These are phyloP conservation scores for Pristionchus mayeri DNA, from an alignment of 2,888 invertebrate species.

Conservation along the genomic window DNA sequence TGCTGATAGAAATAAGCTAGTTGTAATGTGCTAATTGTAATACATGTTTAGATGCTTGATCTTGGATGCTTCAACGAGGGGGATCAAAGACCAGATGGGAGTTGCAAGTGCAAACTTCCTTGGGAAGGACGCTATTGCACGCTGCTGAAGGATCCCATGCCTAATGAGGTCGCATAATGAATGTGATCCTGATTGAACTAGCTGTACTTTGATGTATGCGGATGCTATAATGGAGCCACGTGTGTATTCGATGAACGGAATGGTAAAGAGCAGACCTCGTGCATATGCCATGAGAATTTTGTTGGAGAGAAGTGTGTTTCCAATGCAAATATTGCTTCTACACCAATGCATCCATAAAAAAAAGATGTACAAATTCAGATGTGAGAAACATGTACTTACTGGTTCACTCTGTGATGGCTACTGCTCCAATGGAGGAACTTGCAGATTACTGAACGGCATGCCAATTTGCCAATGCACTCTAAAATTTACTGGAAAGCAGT, in stretches of 20 bases:
- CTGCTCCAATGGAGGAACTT: conserved; percentile 17
- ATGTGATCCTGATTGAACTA: no score
- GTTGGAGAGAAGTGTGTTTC: no score
- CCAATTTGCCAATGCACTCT: neutral
- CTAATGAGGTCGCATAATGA: no score
- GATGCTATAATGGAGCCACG: neutral
- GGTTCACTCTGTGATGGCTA: neutral
- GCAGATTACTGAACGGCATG: neutral
- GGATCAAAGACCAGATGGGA: neutral
- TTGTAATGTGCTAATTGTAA: no score
- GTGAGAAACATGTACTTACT: no score
- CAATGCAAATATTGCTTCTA: no score
- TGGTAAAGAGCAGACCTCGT: neutral
- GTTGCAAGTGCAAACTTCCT: neutral
- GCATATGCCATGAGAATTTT: neutral
- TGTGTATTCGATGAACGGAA: neutral
- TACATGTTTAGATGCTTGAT: neutral
- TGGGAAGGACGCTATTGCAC: neutral
- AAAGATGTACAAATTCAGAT: no score
- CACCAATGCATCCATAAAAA: no score
- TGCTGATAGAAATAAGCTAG: no score
- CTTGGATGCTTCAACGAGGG: conserved; percentile 14
- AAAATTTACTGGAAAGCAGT: conserved; percentile 3
- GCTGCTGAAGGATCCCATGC: conserved; percentile 6
- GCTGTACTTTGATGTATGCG: no score